Percentiles rank a stretch among this genome's conserved stretches.
Evolutionary conservation across 1,140 invertebrate species (phyloP).

Genomic region (Capitella teleta): DNA sequence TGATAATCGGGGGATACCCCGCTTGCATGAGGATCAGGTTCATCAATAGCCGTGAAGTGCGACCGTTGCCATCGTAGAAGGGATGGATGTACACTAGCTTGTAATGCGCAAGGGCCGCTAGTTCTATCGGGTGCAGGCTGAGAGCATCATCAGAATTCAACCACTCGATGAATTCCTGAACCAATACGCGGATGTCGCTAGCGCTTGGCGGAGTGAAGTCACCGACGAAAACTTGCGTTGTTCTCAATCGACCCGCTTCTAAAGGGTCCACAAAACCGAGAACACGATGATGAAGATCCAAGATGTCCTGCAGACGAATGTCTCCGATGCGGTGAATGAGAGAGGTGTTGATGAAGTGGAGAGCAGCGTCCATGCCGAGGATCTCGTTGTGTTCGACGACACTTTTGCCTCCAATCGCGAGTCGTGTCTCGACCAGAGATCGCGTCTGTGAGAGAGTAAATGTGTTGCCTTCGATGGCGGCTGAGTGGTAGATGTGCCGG

Average conservation of each 20-base stretch:
- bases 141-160: slow-evolving; percentile 70
- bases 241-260: slow-evolving; percentile 43
- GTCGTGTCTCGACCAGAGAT: slow-evolving; percentile 81
- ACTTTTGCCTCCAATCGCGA: slow-evolving; percentile 85
- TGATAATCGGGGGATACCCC: slow-evolving; percentile 92
- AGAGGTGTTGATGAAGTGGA: slow-evolving; percentile 90
- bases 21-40: slow-evolving; percentile 94
- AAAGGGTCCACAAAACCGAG: slow-evolving; percentile 72
- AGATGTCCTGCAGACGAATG: slow-evolving; percentile 71
- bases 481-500: slow-evolving; percentile 92
- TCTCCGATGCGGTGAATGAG: slow-evolving; percentile 55
- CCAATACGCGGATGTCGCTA: slow-evolving; percentile 62
- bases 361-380: slow-evolving; percentile 68
- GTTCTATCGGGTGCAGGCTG: slow-evolving; percentile 57
- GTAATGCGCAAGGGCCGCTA: slow-evolving; percentile 88
- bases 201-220: slow-evolving; percentile 79
- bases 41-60: slow-evolving; percentile 88
- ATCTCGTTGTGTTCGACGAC: slow-evolving; percentile 91
- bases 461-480: slow-evolving; percentile 94
- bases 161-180: slow-evolving; percentile 83
- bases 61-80: slow-evolving; percentile 69
- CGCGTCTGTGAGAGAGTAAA: slow-evolving; percentile 87
- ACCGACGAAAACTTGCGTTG: slow-evolving; percentile 70
- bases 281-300: slow-evolving; percentile 84
- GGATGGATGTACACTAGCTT: slow-evolving; percentile 87